phyloP scores from a whole-genome alignment of 35 echinoderm and acorn worm species.

The Holothuria glaberrima region DNA sequence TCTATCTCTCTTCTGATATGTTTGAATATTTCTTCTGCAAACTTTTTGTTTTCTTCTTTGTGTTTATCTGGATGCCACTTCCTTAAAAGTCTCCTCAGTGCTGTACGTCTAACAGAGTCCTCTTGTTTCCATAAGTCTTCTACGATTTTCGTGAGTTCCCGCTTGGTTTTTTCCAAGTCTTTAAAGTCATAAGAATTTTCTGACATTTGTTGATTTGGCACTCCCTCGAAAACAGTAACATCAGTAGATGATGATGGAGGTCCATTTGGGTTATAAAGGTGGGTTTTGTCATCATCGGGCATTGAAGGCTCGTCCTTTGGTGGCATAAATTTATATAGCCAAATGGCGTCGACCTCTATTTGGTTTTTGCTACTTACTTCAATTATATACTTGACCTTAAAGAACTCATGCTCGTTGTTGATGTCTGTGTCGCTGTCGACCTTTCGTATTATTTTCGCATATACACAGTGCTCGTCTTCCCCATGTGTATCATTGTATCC shows the following conservation, averaged over 20 bases:
- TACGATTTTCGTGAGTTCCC: neutral
- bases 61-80: slow-evolving; percentile 46
- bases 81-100: slow-evolving; percentile 4
- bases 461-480: neutral
- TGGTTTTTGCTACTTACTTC: neutral
- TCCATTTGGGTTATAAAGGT: no score
- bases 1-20: neutral
- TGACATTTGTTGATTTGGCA: no score
- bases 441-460: slow-evolving; percentile 12
- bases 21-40: slow-evolving; percentile 21
- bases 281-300: no score
- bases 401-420: neutral
- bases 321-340: slow-evolving; percentile 7
- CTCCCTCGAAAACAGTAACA: no score
- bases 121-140: slow-evolving; percentile 21
- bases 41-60: neutral
- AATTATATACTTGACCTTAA: slow-evolving; percentile 5
- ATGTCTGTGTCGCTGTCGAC: neutral
- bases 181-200: neutral
- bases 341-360: slow-evolving; percentile 12
- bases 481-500: slow-evolving; percentile 24
- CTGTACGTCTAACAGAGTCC: neutral
- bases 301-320: neutral
- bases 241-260: no score
- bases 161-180: slow-evolving; percentile 29